A percentile compares a stretch with the other conserved stretches of the same genome.
phyloP scores from a whole-genome alignment of 2,888 invertebrate species.

The Standfussiana lucernea region DNA sequence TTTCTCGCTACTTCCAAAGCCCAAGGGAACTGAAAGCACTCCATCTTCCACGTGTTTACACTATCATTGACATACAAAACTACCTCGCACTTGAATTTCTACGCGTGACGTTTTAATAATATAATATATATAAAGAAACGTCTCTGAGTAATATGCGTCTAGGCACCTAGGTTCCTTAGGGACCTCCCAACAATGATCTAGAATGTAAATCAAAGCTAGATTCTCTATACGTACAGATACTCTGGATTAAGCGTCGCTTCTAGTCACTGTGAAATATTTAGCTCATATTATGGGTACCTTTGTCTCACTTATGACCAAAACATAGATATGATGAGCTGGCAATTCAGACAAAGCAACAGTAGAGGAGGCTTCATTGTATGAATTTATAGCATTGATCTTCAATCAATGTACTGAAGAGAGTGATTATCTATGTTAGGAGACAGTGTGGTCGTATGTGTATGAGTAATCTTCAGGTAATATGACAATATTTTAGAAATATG shows the following conservation, averaged over 20 bases:
- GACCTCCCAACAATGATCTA: constrained; percentile 12
- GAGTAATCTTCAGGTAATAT: neutral
- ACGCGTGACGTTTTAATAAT: constrained; percentile 9
- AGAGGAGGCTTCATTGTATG: too few relatives aligned
- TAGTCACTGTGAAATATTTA: neutral
- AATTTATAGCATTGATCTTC: neutral
- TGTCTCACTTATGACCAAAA: neutral
- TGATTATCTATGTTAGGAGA: too few relatives aligned
- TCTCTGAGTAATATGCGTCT: constrained; percentile 9
- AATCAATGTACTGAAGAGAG: neutral
- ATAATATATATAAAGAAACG: constrained; percentile 1
- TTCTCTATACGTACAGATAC: neutral
- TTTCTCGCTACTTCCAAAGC: neutral
- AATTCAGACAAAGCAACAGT: neutral
- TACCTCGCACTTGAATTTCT: constrained; percentile 8
- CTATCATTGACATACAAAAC: neutral
- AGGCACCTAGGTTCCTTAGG: constrained; percentile 15
- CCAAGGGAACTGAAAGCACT: neutral
- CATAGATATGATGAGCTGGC: neutral
- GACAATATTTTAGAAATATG: neutral
- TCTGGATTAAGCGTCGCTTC: neutral
- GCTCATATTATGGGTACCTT: neutral
- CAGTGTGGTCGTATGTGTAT: neutral
- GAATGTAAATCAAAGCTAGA: neutral
- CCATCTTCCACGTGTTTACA: constrained; percentile 33